Percentiles rank a stretch among this genome's conserved stretches.
These are phyloP conservation scores for Enoplosus armatus DNA, from an alignment of 2,797 vertebrate genomes.

Conservation along the genomic window DNA sequence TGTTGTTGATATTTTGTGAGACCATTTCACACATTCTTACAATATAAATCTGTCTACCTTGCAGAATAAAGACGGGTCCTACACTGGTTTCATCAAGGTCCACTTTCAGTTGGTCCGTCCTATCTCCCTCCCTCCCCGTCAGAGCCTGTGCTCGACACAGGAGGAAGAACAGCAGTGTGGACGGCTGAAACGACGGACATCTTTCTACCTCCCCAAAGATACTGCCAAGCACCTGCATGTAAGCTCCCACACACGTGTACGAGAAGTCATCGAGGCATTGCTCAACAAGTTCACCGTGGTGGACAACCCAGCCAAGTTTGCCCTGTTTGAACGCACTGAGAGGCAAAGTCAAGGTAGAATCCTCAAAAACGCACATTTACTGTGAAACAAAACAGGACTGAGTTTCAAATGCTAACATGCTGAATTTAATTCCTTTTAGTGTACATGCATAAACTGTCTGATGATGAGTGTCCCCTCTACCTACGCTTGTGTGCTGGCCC, in stretches of 20 bases:
- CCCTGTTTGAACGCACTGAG: slow-evolving; percentile 93
- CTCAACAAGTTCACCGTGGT: slow-evolving; percentile 96
- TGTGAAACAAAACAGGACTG: not conserved
- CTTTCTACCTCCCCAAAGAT: slow-evolving; percentile 98
- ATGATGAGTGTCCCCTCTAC: slow-evolving; percentile 90
- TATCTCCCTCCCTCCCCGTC: slow-evolving; percentile 90
- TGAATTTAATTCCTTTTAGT: slow-evolving; percentile 77
- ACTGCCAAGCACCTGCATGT: slow-evolving; percentile 95
- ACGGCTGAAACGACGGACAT: slow-evolving; percentile 88
- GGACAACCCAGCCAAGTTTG: slow-evolving; percentile 96
- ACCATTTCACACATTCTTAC: not conserved
- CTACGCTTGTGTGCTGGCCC: slow-evolving; percentile 93
- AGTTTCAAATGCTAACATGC: not conserved
- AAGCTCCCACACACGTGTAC: slow-evolving; percentile 89
- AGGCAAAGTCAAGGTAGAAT: slow-evolving; percentile 91
- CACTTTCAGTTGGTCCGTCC: slow-evolving; percentile 94
- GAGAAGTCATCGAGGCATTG: slow-evolving; percentile 94
- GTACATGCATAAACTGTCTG: slow-evolving; percentile 89
- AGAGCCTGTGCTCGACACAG: slow-evolving; percentile 78
- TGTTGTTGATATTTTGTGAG: not conserved
- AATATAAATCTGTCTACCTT: slow-evolving; percentile 14
- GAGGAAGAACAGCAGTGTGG: slow-evolving; percentile 75
- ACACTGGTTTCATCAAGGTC: slow-evolving; percentile 97
- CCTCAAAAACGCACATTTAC: not conserved
- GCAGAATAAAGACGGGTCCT: slow-evolving; percentile 94